Conservation (phyloP, 2,888 invertebrate genomes). For the Bellardia pandia region DNA sequence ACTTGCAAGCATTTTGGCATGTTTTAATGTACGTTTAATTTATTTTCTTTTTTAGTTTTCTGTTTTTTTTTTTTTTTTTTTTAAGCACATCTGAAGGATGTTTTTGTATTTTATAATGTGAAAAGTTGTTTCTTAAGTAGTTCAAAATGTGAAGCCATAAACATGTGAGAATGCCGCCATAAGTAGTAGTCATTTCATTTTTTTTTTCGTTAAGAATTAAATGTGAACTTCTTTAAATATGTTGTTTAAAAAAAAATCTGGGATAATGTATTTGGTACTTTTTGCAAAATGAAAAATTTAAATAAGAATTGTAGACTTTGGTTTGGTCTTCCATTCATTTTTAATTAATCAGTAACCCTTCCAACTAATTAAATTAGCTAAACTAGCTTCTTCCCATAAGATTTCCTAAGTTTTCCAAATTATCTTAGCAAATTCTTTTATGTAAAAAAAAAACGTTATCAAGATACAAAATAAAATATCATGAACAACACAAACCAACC, state of each 20-base stretch:
- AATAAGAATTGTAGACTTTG: too few relatives aligned
- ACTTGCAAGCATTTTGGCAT: conserved; percentile 45
- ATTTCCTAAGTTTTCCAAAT: too few relatives aligned
- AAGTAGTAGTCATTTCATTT: conserved; percentile 33
- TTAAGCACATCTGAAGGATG: conserved; percentile 19
- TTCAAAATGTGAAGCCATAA: conserved; percentile 34
- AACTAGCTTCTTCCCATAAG: too few relatives aligned
- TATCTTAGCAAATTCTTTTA: too few relatives aligned
- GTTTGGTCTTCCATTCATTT: too few relatives aligned
- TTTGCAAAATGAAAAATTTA: too few relatives aligned
- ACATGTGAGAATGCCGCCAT: conserved; percentile 60
- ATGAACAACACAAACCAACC: too few relatives aligned
- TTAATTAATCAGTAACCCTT: too few relatives aligned
- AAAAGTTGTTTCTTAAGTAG: conserved; percentile 64
- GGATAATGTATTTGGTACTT: not conserved
- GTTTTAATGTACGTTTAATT: conserved; percentile 54
- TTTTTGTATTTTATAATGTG: conserved; percentile 48
- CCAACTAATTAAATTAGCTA: too few relatives aligned
- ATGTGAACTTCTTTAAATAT: not conserved
- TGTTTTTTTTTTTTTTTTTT: not conserved
- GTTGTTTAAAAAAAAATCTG: not conserved
- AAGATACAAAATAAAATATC: too few relatives aligned
- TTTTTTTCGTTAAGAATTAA: conserved; percentile 6
- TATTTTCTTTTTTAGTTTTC: conserved; percentile 22
- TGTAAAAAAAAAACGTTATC: too few relatives aligned